These are phyloP conservation scores for Amphimallon solstitiale DNA, from an alignment of 2,888 invertebrate genomes.

Conservation along the genomic window DNA sequence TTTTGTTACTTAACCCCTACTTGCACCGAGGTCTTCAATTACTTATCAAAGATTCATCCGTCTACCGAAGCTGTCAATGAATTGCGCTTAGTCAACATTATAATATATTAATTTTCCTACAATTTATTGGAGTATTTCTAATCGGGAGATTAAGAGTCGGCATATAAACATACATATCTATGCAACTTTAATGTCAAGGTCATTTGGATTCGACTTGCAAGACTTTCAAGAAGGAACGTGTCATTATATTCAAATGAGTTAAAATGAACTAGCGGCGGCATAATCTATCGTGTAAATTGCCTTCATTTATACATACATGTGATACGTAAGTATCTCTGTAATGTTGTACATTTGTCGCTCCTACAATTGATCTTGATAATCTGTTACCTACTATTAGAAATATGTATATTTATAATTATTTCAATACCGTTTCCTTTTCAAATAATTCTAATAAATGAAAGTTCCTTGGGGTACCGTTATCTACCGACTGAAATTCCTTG, in stretches of 20 bases:
- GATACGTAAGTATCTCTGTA: too few species aligned
- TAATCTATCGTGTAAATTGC: background rate
- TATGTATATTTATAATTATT: background rate
- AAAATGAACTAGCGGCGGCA: background rate
- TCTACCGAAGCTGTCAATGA: too few species aligned
- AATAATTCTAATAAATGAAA: background rate
- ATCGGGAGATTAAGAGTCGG: constrained; percentile 7
- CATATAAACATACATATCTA: constrained; percentile 16
- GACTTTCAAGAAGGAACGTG: constrained; percentile 11
- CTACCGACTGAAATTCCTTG: constrained; percentile 9
- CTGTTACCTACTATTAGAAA: too few species aligned
- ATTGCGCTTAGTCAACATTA: background rate
- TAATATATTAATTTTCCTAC: background rate
- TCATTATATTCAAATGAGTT: constrained; percentile 7
- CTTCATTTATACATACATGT: too few species aligned
- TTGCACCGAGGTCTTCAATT: too few species aligned
- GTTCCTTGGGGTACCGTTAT: background rate
- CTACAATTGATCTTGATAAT: too few species aligned
- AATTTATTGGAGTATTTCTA: background rate
- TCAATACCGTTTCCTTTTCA: background rate
- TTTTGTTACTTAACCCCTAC: too few species aligned
- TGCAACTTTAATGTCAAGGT: constrained; percentile 37
- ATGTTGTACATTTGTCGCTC: too few species aligned
- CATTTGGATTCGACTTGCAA: constrained; percentile 28
- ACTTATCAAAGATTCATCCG: too few species aligned